Conservation (phyloP, 2,113 vertebrate species). For the Semicossyphus pulcher region DNA sequence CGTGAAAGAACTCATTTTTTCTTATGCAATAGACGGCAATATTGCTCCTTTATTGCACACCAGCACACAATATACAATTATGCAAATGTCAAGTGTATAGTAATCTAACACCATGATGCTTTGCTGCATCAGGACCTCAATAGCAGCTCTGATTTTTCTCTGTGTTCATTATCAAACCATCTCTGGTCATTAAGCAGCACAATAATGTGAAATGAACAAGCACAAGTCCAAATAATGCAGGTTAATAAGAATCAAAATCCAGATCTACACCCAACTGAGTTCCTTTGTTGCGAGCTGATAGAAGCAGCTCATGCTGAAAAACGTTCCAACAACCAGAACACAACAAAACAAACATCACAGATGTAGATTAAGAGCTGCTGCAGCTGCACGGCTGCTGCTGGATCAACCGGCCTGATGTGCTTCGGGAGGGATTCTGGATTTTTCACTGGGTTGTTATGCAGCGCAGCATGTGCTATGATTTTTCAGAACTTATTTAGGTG, state of each 20-base stretch:
- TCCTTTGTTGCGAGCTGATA: neutral
- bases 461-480: neutral
- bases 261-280: neutral
- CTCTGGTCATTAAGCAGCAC: neutral
- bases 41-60: neutral
- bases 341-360: neutral
- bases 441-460: slow-evolving; percentile 13
- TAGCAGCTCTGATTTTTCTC: neutral
- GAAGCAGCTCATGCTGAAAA: slow-evolving; percentile 1
- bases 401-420: slow-evolving; percentile 6
- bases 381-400: neutral
- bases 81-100: neutral
- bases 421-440: slow-evolving; percentile 13
- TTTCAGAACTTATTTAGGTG: neutral
- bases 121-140: neutral
- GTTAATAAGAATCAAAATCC: neutral
- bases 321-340: neutral
- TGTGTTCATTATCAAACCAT: neutral
- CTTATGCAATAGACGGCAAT: neutral
- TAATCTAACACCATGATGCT: neutral
- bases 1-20: neutral
- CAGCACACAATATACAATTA: neutral
- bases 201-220: neutral
- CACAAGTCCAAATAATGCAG: neutral
- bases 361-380: slow-evolving; percentile 33